Conservation (phyloP, 2,113 vertebrate species). For the Paedocypris sp. region DNA sequence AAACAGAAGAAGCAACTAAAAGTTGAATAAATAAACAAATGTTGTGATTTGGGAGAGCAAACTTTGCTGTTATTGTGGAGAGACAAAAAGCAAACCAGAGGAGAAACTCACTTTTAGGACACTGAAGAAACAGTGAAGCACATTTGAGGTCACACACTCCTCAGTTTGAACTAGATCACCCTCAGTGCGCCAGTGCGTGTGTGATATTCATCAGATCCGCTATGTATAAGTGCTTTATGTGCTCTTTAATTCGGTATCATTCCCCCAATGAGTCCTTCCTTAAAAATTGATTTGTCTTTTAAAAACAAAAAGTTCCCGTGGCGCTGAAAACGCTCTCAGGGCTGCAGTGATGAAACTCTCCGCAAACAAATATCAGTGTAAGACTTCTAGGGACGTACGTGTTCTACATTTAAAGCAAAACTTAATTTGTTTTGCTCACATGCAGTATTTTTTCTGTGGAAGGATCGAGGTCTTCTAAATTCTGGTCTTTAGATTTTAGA, state of each 20-base stretch:
- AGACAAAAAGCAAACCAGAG: slow-evolving; percentile 8
- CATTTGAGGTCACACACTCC: slow-evolving; percentile 17
- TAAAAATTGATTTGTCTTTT: background rate
- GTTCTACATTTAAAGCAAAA: slow-evolving; percentile 22
- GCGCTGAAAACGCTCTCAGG: background rate
- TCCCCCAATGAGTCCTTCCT: background rate
- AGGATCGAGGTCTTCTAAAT: no score
- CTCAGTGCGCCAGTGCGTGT: background rate
- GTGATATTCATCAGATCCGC: slow-evolving; percentile 4
- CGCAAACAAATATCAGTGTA: background rate
- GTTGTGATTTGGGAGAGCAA: no score
- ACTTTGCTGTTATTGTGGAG: no score
- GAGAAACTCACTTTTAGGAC: slow-evolving; percentile 14
- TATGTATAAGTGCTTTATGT: background rate
- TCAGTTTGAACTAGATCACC: slow-evolving; percentile 3
- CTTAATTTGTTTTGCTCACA: background rate
- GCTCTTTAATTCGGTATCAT: background rate
- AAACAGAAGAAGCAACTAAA: no score
- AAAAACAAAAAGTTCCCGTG: background rate
- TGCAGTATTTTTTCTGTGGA: no score
- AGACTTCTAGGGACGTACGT: slow-evolving; percentile 4
- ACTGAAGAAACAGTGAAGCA: slow-evolving; percentile 13
- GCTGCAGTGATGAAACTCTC: background rate
- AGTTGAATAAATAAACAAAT: no score
- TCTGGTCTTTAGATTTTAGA: no score